phyloP scores from a whole-genome alignment of 2,797 vertebrate genomes.

The Varecia variegata region DNA sequence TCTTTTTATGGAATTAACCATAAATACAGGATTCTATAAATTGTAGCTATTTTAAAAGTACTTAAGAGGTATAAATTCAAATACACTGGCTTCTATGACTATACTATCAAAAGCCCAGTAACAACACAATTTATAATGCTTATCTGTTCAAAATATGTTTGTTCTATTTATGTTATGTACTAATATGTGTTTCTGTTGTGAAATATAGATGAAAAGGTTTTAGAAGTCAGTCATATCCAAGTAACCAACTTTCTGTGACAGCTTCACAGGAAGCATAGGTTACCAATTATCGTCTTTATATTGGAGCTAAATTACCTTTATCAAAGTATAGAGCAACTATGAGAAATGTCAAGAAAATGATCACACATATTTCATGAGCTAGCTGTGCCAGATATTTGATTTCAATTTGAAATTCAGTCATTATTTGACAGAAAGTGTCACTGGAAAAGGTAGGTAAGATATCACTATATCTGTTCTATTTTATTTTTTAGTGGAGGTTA shows the following conservation, averaged over 20 bases:
- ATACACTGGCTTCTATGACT: neutral
- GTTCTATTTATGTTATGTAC: neutral
- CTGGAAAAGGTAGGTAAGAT: neutral
- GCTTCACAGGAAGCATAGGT: neutral
- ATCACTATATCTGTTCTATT: neutral
- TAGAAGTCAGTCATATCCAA: neutral
- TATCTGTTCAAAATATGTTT: neutral
- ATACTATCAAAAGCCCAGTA: neutral
- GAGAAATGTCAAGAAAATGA: neutral
- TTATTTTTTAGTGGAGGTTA: conserved; percentile 3
- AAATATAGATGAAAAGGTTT: neutral
- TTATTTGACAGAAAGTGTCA: conserved; percentile 22
- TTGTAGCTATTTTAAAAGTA: neutral
- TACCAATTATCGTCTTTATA: neutral
- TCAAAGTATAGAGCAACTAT: neutral
- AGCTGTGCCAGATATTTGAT: neutral
- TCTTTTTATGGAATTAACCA: neutral
- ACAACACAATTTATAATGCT: neutral
- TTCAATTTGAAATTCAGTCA: neutral
- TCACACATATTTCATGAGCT: neutral
- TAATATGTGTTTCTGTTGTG: neutral
- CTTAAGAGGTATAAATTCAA: neutral
- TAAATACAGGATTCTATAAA: neutral
- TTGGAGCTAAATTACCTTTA: neutral
- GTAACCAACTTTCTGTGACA: neutral